Conservation (phyloP, 2,888 invertebrate species). For the Polyommatus iphigenia region DNA sequence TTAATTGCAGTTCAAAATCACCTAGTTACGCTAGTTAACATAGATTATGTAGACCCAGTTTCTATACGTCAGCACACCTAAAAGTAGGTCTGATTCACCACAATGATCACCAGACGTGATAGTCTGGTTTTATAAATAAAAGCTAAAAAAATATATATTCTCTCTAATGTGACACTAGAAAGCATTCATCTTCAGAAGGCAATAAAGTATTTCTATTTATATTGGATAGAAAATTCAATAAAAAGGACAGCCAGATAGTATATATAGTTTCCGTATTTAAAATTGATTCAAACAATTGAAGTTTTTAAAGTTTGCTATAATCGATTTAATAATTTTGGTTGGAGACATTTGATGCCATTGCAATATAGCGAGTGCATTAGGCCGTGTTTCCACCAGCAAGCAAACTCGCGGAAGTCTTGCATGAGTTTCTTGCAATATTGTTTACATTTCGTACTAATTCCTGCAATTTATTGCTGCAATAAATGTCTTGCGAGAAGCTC, state of each 20-base stretch:
- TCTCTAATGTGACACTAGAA: background rate
- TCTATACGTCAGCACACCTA: background rate
- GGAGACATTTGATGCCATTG: background rate
- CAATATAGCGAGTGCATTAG: too few species aligned
- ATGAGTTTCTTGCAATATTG: too few species aligned
- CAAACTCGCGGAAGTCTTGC: too few species aligned
- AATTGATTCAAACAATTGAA: background rate
- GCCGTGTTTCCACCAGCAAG: too few species aligned
- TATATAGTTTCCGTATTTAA: background rate
- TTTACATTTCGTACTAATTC: too few species aligned
- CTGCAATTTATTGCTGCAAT: too few species aligned
- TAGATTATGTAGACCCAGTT: background rate
- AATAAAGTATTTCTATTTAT: slow-evolving; percentile 9
- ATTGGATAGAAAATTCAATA: background rate
- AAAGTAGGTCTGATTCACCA: slow-evolving; percentile 10
- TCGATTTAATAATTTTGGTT: background rate
- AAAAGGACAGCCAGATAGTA: background rate
- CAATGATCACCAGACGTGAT: background rate
- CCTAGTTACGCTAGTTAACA: background rate
- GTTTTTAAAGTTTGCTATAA: background rate
- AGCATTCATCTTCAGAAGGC: background rate
- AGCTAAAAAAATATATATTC: background rate
- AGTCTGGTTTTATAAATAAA: slow-evolving; percentile 16
- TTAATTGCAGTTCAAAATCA: background rate
- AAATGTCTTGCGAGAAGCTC: too few species aligned